Conservation (phyloP, 2,888 invertebrate species). For the Diloba caeruleocephala region DNA sequence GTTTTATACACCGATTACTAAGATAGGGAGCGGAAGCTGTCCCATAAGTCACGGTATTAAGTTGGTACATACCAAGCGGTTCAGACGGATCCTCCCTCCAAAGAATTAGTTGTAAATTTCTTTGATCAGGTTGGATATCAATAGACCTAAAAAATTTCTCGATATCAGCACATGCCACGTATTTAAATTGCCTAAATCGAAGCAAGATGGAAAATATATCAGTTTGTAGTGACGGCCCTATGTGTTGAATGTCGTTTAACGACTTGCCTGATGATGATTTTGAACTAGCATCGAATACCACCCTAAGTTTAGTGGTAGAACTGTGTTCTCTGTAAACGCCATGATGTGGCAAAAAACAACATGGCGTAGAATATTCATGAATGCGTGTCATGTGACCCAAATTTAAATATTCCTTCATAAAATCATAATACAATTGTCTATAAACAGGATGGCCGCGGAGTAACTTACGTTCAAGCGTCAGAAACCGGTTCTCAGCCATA, state of each 20-base stretch:
- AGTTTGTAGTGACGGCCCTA: slow-evolving; percentile 38
- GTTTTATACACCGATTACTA: slow-evolving; percentile 14
- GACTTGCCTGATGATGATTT: slow-evolving; percentile 34
- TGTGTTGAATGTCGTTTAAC: slow-evolving; percentile 40
- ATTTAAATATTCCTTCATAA: slow-evolving; percentile 19
- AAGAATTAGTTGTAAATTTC: slow-evolving; percentile 33
- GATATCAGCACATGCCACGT: slow-evolving; percentile 32
- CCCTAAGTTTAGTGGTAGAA: slow-evolving; percentile 18
- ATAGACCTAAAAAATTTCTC: slow-evolving; percentile 16
- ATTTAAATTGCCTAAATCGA: slow-evolving; percentile 39
- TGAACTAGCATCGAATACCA: slow-evolving; percentile 38
- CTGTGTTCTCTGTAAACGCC: slow-evolving; percentile 12
- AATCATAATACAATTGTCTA: slow-evolving; percentile 10
- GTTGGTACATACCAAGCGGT: slow-evolving; percentile 1
- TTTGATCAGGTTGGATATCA: slow-evolving; percentile 22
- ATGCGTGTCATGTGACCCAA: slow-evolving; percentile 16
- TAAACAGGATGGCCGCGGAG: slow-evolving; percentile 3
- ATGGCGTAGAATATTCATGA: background rate
- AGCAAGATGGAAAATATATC: slow-evolving; percentile 40
- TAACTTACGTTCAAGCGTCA: slow-evolving; percentile 26
- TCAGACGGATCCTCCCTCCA: slow-evolving; percentile 31
- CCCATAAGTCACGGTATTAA: slow-evolving; percentile 13
- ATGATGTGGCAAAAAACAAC: slow-evolving; percentile 18
- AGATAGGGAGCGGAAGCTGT: slow-evolving; percentile 18
- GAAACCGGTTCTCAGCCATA: slow-evolving; percentile 22